phyloP scores from a whole-genome alignment of 92 coral and sea anemone genomes.

The Porites rus region DNA sequence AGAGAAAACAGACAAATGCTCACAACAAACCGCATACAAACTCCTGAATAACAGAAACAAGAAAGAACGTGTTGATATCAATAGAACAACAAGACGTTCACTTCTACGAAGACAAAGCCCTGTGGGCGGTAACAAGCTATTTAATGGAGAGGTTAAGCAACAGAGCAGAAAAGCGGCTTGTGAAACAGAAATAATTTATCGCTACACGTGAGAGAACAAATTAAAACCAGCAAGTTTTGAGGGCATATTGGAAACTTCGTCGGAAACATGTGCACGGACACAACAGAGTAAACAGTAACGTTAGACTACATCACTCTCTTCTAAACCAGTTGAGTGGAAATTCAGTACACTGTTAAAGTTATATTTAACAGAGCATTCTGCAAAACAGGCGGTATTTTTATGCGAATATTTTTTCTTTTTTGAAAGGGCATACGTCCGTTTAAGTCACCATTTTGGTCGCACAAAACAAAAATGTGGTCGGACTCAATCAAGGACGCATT shows the following conservation, averaged over 20 bases:
- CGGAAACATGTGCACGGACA: not conserved
- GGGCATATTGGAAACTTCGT: constrained; percentile 1
- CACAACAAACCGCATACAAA: constrained; percentile 30
- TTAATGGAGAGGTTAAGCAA: not conserved
- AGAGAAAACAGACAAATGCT: not conserved
- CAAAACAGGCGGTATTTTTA: no score
- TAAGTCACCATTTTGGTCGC: no score
- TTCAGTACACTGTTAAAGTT: not conserved
- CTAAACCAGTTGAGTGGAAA: not conserved
- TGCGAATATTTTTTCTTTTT: no score
- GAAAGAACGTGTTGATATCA: constrained; percentile 6
- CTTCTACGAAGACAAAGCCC: constrained; percentile 1
- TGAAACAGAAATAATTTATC: not conserved
- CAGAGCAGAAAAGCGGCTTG: not conserved
- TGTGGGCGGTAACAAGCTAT: not conserved
- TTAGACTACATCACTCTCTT: not conserved
- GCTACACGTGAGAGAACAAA: constrained; percentile 28
- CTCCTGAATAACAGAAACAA: constrained; percentile 2
- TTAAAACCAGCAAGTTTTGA: not conserved
- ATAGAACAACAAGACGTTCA: not conserved
- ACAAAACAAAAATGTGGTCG: no score
- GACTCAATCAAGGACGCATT: no score
- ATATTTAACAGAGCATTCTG: no score
- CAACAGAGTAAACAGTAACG: not conserved
- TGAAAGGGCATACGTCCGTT: no score